These are phyloP conservation scores for Athene cunicularia DNA, from an alignment of 2,113 vertebrate genomes.

Conservation along the genomic window DNA sequence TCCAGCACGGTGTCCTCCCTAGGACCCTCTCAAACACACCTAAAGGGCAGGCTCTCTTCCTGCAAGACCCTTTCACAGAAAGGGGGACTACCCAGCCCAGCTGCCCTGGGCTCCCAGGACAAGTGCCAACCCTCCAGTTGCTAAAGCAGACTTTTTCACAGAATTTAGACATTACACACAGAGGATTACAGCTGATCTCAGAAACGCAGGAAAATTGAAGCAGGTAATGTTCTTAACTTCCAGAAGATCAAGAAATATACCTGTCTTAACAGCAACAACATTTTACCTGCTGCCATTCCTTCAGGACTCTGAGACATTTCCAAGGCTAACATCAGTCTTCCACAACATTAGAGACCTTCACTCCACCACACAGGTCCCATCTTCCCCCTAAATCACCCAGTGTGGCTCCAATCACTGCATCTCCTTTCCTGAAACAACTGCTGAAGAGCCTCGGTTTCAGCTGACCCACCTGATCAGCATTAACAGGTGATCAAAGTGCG, in stretches of 20 bases:
- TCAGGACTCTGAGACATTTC: not conserved
- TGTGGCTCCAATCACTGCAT: accelerated
- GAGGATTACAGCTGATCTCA: not conserved
- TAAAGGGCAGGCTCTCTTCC: not conserved
- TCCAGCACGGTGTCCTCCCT: not conserved
- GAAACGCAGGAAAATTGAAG: not conserved
- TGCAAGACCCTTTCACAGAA: not conserved
- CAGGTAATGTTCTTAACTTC: not conserved
- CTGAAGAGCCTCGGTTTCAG: not conserved
- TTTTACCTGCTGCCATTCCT: not conserved
- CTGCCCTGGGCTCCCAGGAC: not conserved
- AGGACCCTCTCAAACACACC: not conserved
- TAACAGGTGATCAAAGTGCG: not conserved
- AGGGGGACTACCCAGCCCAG: not conserved
- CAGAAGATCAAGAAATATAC: not conserved
- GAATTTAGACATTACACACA: not conserved
- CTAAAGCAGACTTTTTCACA: not conserved
- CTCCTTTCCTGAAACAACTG: accelerated
- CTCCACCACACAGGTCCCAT: accelerated
- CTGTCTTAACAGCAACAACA: not conserved
- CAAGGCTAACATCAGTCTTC: not conserved
- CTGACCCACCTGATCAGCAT: not conserved
- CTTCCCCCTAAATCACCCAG: not conserved
- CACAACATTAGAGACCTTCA: not conserved
- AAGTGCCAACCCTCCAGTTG: not conserved